Percentiles rank a stretch among this genome's conserved stretches.
Conservation (phyloP, 2,113 vertebrate genomes). For the Tragelaphus strepsiceros region DNA sequence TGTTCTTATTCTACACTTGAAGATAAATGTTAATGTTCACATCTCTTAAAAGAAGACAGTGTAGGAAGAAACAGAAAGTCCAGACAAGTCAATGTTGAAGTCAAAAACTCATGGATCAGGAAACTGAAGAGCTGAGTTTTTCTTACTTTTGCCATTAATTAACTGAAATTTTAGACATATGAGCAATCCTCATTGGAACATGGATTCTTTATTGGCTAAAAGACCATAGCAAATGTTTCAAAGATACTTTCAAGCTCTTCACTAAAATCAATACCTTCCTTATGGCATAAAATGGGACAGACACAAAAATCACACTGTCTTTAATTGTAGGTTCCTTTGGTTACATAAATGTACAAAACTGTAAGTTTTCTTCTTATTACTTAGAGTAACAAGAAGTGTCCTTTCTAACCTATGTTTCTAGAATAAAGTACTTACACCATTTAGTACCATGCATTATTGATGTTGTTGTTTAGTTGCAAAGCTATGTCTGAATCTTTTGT, state of each 20-base stretch:
- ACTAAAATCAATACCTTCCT: neutral
- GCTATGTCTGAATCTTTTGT: neutral
- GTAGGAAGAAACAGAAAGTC: neutral
- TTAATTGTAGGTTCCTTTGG: neutral
- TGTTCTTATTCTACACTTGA: neutral
- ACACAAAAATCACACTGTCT: neutral
- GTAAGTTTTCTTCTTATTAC: neutral
- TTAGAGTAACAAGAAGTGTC: neutral
- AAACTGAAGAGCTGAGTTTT: neutral
- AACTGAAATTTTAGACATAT: neutral
- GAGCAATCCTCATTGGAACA: neutral
- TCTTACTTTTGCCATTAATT: neutral
- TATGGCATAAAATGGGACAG: neutral
- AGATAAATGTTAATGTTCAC: neutral
- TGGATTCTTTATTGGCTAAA: neutral
- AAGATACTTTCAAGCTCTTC: neutral
- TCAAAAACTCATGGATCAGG: neutral
- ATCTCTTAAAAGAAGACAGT: neutral
- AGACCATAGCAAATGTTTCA: neutral
- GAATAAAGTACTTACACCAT: neutral
- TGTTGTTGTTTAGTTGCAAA: neutral
- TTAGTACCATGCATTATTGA: neutral
- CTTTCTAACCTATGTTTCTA: neutral
- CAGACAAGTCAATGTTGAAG: neutral
- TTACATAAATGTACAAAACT: neutral